Base-by-base conservation (phyloP, 2,888 invertebrate species). In the Ormyrus thymus region DNA sequence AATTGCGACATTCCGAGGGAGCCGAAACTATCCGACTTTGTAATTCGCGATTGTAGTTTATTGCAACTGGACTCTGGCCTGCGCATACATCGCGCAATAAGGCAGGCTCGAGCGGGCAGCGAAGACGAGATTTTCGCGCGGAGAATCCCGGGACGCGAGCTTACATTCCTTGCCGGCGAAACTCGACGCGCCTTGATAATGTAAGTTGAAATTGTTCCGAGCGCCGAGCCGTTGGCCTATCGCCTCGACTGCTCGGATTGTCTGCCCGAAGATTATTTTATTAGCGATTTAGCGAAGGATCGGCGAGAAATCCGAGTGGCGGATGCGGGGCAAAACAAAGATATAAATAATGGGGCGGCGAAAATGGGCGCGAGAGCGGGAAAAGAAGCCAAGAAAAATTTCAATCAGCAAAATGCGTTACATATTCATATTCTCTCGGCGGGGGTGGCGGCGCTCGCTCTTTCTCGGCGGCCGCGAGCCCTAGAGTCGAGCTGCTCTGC, bases 21-120 rank as follows among this genome's bases (percentile, higher is more conserved):
- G 87, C 88, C 88, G 86, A 89, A 89, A 89, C 89, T 90, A 89
- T 90, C 89, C 86, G 89, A 89, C 89, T 89, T 87, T 81, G 89
- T 89, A 90, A 90, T 90, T 90, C 88, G 90, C 89, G 89, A 90
- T 90, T 88, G 89, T 89, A 89, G 89, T 90, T 90, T 89, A 90
- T 90, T 89, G 80, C 71, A 64, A 58, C 56, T 74, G 78, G 69
- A 79, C 79, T 76, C 53, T 68, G 66, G 71, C 13, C 45, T 9
- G 43, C 3, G n/a, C 50, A 51, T n/a, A 50, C 13, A 29, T 2
- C 29, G 51, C n/a, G 61, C 76, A 69, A 76, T 76, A 76, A 69
- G 55, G 68, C 74, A 56, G 13, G 65, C 65, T 29, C 70, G 50
- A 70, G 70, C 59, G 50, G 62, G 56, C 58, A 1, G 68, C 55